Evolutionary conservation across 2,888 invertebrate species (phyloP), one percentile per base, ranked within the genome.

Genomic region (Gonocerus acuteangulatus): DNA sequence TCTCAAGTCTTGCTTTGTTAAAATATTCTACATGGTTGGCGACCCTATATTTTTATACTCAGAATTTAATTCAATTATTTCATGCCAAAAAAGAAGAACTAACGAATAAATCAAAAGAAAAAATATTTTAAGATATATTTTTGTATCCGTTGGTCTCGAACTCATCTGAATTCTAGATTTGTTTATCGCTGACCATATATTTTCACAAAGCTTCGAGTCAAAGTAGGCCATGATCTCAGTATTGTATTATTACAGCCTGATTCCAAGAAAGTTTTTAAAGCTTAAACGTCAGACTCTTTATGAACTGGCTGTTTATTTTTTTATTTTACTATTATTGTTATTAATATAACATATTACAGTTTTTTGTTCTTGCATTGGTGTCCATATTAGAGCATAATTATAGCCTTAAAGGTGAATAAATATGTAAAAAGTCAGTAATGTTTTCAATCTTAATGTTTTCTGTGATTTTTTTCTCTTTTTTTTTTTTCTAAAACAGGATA

Each of bases 191-290:
- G 34, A 57, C 57, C 57, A 57, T 45, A 23, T 45, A 39, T 45
- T 57, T 45, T 47, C 15, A 57, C 57, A 57, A 57, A 57, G 57
- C 57, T 47, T 57, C 15, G 57, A 57, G 57, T 57, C 57, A 47
- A 45, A 47, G 47, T 57, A 47, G 57, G 45, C 45, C 45, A 57
- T 57, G 57, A 57, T 57, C 57, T 57, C 57, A 57, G 57, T 57
- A 57, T 57, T 57, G 45, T 57, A 47, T 57, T 47, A 21, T 57
- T 42, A 22, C 54, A 54, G 21, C 42, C 54, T 54, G 42, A 54
- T 54, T 54, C 42, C 54, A 54, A 19, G 19, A 47, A 19, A 47
- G 4, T 9, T 4, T 47, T 47, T 42, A 2, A 42, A 39, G 18
- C n/a, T 54, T 54, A 22, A 9, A 27, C 9, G 4, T 27, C 27